These are phyloP conservation scores for Agonopterix subpropinquella DNA, from an alignment of 2,888 invertebrate species.

Conservation along the genomic window DNA sequence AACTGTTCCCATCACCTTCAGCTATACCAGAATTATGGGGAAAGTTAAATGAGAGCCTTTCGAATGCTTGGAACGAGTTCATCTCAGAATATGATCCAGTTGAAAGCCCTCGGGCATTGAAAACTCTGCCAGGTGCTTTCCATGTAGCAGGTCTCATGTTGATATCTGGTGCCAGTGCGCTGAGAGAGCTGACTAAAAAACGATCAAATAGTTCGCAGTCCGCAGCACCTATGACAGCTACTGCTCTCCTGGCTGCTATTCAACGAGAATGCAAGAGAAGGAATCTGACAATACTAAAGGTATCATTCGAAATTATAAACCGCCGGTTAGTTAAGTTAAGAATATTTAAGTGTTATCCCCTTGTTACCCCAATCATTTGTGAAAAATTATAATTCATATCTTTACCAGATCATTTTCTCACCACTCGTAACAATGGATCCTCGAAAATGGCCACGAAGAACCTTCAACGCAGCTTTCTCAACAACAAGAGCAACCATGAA, in stretches of 20 bases:
- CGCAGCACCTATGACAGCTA: conserved; percentile 57
- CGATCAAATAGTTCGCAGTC: conserved; percentile 31
- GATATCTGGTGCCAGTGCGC: conserved; percentile 78
- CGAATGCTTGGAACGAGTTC: conserved; percentile 88
- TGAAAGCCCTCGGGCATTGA: conserved; percentile 80
- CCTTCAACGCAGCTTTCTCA: conserved; percentile 28
- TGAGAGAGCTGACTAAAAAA: conserved; percentile 77
- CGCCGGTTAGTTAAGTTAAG: neutral
- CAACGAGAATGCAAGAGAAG: conserved; percentile 54
- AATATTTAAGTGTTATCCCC: neutral
- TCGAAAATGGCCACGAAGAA: conserved; percentile 55
- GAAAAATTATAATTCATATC: neutral
- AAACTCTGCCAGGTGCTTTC: conserved; percentile 75
- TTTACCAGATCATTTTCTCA: conserved; percentile 52
- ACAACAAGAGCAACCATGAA: conserved; percentile 34
- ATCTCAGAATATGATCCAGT: conserved; percentile 85
- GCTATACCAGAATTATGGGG: conserved; percentile 80
- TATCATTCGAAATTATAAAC: conserved; percentile 14
- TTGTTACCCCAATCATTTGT: neutral
- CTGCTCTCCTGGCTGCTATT: conserved; percentile 57
- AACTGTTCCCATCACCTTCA: conserved; percentile 76
- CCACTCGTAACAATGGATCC: conserved; percentile 61
- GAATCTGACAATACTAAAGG: conserved; percentile 57
- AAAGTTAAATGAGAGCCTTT: conserved; percentile 79
- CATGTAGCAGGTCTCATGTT: conserved; percentile 78